A percentile compares a stretch with the other conserved stretches of the same genome.
phyloP scores from a whole-genome alignment of 1,140 invertebrate genomes.

The Sitodiplosis mosellana region DNA sequence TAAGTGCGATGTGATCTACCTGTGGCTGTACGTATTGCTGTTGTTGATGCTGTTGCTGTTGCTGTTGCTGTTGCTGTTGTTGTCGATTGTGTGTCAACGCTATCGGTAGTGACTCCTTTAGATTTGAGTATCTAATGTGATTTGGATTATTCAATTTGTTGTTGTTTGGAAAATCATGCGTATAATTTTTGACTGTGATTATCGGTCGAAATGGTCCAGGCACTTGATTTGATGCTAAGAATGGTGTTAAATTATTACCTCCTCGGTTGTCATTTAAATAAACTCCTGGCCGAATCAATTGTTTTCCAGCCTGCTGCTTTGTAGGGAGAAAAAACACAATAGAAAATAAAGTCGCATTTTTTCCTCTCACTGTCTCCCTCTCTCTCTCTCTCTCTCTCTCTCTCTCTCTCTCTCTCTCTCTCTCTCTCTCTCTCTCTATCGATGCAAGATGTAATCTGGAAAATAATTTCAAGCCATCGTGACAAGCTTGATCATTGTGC shows the following conservation, averaged over 20 bases:
- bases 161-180: background rate
- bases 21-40: conserved; percentile 13
- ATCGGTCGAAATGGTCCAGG: conserved; percentile 24
- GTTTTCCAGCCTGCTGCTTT: background rate
- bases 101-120: background rate
- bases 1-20: conserved; percentile 14
- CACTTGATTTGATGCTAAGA: conserved; percentile 22
- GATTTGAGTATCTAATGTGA: no score
- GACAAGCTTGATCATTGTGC: no score
- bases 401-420: no score
- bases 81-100: conserved; percentile 8
- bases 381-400: no score
- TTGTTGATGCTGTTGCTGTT: conserved; percentile 8
- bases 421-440: no score
- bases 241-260: conserved; percentile 18
- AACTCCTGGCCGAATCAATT: background rate
- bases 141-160: background rate
- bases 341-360: no score
- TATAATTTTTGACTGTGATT: conserved; percentile 8
- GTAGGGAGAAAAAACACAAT: no score
- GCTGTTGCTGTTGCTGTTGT: conserved; percentile 11
- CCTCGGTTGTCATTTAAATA: background rate
- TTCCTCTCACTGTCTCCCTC: no score
- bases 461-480: no score
- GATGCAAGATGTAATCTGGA: no score